phyloP scores from a whole-genome alignment of 2,888 invertebrate genomes.

The Ceramica pisi region DNA sequence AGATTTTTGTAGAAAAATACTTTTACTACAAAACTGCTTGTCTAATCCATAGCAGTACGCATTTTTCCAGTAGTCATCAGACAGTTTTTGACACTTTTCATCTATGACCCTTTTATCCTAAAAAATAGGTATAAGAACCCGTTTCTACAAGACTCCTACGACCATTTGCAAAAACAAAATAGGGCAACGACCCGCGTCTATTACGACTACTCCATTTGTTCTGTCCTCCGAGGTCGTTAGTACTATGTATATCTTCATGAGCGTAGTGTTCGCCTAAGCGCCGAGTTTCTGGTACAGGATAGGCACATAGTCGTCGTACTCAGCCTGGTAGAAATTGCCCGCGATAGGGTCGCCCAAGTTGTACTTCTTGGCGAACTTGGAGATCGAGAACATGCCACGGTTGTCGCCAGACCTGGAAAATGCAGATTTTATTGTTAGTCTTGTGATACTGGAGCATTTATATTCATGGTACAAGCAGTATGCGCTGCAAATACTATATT shows the following conservation, averaged over 20 bases:
- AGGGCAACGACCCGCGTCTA: not conserved
- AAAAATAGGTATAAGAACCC: not conserved
- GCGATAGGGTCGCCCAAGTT: conserved; percentile 94
- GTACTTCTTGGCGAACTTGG: conserved; percentile 94
- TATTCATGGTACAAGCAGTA: not conserved
- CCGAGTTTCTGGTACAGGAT: conserved; percentile 86
- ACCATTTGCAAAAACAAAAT: not conserved
- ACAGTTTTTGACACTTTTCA: not conserved
- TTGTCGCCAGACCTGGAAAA: conserved; percentile 82
- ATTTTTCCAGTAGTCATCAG: not conserved
- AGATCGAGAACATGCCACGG: conserved; percentile 83
- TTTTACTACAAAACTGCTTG: not conserved
- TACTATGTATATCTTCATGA: not conserved
- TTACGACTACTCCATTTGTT: conserved; percentile 30
- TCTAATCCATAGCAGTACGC: not conserved
- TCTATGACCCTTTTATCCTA: not conserved
- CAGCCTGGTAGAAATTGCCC: conserved; percentile 95
- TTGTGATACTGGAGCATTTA: not conserved
- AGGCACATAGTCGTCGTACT: conserved; percentile 95
- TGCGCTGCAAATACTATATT: too few species aligned
- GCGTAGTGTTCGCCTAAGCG: conserved; percentile 63
- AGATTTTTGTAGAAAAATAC: not conserved
- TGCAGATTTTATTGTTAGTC: not conserved
- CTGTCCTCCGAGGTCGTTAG: conserved; percentile 7
- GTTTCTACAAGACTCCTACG: not conserved